Percentiles rank a stretch among this genome's conserved stretches.
Conservation (phyloP, 1,140 invertebrate species). For the Bombus pyrosoma region DNA sequence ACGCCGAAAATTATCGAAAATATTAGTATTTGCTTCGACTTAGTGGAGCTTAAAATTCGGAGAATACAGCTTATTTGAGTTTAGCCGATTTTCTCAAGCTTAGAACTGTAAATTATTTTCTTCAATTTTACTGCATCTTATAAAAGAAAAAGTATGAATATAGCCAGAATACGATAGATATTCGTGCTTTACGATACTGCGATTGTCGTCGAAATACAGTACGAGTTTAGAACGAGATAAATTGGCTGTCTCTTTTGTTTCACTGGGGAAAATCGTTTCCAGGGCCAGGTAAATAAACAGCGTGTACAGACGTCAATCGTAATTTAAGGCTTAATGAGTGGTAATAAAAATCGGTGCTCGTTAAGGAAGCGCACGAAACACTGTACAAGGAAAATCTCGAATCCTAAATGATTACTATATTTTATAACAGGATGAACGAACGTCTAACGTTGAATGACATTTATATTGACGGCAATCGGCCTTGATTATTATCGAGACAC, state of each 20-base stretch:
- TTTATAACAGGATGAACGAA: neutral
- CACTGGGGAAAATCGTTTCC: too few species aligned
- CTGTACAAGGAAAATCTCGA: neutral
- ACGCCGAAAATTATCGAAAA: neutral
- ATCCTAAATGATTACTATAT: neutral
- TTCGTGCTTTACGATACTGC: neutral
- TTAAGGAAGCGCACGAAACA: neutral
- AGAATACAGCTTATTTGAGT: too few species aligned
- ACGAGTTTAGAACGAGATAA: neutral
- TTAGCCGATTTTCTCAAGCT: too few species aligned
- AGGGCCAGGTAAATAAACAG: neutral
- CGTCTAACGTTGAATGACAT: neutral
- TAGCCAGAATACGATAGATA: neutral
- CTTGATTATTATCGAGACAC: constrained; percentile 25
- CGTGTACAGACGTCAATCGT: neutral
- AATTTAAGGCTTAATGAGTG: neutral
- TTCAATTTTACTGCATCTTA: neutral
- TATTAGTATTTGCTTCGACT: too few species aligned
- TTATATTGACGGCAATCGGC: constrained; percentile 34
- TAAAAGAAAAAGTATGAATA: neutral
- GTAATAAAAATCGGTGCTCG: neutral
- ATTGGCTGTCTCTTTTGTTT: neutral
- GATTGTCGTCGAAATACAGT: neutral
- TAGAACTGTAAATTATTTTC: fast-evolving
- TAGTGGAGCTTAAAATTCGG: too few species aligned